Conservation (phyloP, 2,113 vertebrate species). For the Ranitomeya imitator region DNA sequence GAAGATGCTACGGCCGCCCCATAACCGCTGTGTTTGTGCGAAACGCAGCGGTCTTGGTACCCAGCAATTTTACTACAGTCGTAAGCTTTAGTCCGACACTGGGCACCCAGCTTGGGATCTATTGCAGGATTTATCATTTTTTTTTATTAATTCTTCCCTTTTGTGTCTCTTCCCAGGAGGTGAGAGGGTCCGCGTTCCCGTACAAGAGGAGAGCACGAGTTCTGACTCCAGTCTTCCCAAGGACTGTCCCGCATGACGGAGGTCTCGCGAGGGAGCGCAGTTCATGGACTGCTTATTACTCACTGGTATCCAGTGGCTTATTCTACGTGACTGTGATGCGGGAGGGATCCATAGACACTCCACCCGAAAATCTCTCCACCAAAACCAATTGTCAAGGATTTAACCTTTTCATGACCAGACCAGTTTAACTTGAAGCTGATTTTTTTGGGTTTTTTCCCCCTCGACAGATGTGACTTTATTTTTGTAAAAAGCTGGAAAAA, state of each 20-base stretch:
- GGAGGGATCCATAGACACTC: not conserved
- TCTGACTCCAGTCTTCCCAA: slow-evolving; percentile 67
- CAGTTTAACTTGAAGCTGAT: not conserved
- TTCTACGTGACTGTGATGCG: not conserved
- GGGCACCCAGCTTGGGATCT: not conserved
- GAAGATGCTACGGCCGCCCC: too few species aligned
- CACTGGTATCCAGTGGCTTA: slow-evolving; percentile 49
- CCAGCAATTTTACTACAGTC: not conserved
- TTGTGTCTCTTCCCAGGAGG: slow-evolving; percentile 60
- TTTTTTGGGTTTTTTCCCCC: not conserved
- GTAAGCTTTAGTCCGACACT: not conserved
- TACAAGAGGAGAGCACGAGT: slow-evolving; percentile 71
- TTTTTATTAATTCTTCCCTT: not conserved
- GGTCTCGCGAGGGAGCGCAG: not conserved
- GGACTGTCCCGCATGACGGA: not conserved
- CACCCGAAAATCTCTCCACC: not conserved
- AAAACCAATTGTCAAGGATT: not conserved
- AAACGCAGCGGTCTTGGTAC: too few species aligned
- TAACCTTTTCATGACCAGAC: not conserved
- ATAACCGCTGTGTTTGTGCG: too few species aligned
- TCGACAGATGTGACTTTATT: not conserved
- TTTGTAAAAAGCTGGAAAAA: not conserved
- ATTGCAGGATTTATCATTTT: not conserved
- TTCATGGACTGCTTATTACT: not conserved
- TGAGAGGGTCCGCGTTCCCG: slow-evolving; percentile 63